Percentiles rank a stretch among this genome's conserved stretches.
Conservation (phyloP, 2,888 invertebrate genomes). For the Rhagonycha fulva region DNA sequence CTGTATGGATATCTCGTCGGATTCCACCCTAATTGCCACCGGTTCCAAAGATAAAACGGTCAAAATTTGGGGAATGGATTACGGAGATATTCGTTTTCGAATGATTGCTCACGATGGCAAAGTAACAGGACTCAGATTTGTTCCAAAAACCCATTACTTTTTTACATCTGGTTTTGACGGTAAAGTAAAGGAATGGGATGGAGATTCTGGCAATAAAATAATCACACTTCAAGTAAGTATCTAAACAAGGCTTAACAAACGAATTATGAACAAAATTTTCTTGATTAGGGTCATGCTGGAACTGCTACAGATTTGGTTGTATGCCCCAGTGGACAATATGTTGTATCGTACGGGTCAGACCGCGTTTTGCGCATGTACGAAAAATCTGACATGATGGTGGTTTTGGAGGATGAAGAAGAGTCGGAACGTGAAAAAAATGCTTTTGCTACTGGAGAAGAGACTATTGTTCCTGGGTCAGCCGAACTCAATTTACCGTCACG, state of each 20-base stretch:
- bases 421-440: slow-evolving; percentile 78
- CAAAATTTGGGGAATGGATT: slow-evolving; percentile 98
- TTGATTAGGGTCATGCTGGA: slow-evolving; percentile 76
- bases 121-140: slow-evolving; percentile 85
- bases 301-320: slow-evolving; percentile 77
- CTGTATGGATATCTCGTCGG: slow-evolving; percentile 91
- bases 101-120: slow-evolving; percentile 97
- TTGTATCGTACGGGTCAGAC: slow-evolving; percentile 85
- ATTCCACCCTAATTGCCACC: slow-evolving; percentile 84
- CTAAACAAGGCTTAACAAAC: too few relatives aligned
- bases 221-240: slow-evolving; percentile 80
- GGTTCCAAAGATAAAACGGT: slow-evolving; percentile 95
- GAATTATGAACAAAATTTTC: background rate
- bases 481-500: slow-evolving; percentile 78
- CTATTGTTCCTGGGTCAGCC: slow-evolving; percentile 70
- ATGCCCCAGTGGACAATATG: slow-evolving; percentile 79
- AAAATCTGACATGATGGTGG: slow-evolving; percentile 84
- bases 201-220: slow-evolving; percentile 87
- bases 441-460: slow-evolving; percentile 74
- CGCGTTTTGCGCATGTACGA: slow-evolving; percentile 84
- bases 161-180: slow-evolving; percentile 95
- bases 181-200: slow-evolving; percentile 96
- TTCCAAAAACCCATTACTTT: slow-evolving; percentile 89
- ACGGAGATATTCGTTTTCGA: slow-evolving; percentile 96
- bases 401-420: slow-evolving; percentile 91